Base-by-base conservation (phyloP, 1,140 invertebrate genomes). In the Nephotettix cincticeps region DNA sequence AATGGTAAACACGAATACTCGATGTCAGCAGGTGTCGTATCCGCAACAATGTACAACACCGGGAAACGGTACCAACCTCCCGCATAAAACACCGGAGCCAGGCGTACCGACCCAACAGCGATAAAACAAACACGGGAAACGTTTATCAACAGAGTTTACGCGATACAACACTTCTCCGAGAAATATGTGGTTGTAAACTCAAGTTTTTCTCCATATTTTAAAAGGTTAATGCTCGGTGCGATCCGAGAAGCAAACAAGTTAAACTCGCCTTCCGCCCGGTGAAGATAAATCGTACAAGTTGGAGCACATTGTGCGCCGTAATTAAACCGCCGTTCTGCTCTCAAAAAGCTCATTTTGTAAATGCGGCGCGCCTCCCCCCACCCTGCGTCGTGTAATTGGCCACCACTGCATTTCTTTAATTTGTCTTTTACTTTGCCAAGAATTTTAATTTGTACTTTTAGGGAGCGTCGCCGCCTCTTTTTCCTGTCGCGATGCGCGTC, bases 261-360 rank as follows among this genome's bases (percentile, higher is more conserved):
- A 61, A 61, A 23, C 56, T 11, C 14, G 28, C 14, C 56, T 61
- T 61, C 56, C 56, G 56, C 56, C 25, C 9, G 23, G 56, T 61
- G 56, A 61, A 61, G 56, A 61, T 61, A 61, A 61, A 61, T 61
- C 56, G 56, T 9, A 13, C 13, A 61, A 61, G 56, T 61, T 61
- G 25, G 56, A 61, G 28, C 56, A 61, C 56, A 61, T 61, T 61
- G 56, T 61, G 56, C 6, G 27, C 4, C 6, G 9, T 14, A 21
- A 61, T 21, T 61, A 21, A 61, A 61, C 6, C 23, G 14, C 21
- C 23, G 21, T 23, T 25, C 56, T 61, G 56, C 56, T 61, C 9
- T 28, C 56, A 29, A 61, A 61, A 61, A 61, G 56, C 56, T 61
- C 56, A 61, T 61, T 61, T 61, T 61, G 56, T 61, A 61, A 61